phyloP scores from a whole-genome alignment of 2,888 invertebrate species.

The Pemphredon lugubris region DNA sequence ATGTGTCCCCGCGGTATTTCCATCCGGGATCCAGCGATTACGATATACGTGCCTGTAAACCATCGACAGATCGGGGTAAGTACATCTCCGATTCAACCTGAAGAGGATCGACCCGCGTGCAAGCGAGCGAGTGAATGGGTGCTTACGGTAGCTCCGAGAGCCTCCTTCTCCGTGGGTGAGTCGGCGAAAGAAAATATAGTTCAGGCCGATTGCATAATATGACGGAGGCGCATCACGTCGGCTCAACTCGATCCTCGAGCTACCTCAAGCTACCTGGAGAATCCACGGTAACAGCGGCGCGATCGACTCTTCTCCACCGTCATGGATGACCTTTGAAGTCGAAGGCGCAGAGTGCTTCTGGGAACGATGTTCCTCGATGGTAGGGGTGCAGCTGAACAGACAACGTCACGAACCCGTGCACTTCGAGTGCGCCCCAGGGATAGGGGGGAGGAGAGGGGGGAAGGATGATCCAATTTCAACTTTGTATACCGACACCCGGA shows the following conservation, averaged over 20 bases:
- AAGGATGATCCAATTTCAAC: slow-evolving; percentile 47
- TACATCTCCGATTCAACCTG: slow-evolving; percentile 24
- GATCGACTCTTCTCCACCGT: slow-evolving; percentile 31
- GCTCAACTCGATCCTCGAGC: slow-evolving; percentile 15
- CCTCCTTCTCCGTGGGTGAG: slow-evolving; percentile 29
- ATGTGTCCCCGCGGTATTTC: slow-evolving; percentile 34
- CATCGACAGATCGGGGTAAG: slow-evolving; percentile 11
- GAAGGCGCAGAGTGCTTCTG: slow-evolving; percentile 17
- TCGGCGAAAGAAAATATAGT: slow-evolving; percentile 62
- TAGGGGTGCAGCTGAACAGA: slow-evolving; percentile 49
- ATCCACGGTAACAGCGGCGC: slow-evolving; percentile 38
- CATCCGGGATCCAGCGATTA: slow-evolving; percentile 12
- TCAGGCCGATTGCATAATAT: slow-evolving; percentile 59
- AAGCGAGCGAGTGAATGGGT: slow-evolving; percentile 57
- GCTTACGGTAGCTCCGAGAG: slow-evolving; percentile 53
- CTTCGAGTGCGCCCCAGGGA: slow-evolving; percentile 23
- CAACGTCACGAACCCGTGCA: slow-evolving; percentile 4
- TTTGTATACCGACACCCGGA: slow-evolving; percentile 20
- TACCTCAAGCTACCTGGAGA: slow-evolving; percentile 43
- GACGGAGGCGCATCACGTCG: slow-evolving; percentile 52
- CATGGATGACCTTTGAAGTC: slow-evolving; percentile 56
- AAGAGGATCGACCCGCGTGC: slow-evolving; percentile 25
- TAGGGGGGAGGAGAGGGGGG: slow-evolving; percentile 7
- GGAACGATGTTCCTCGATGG: slow-evolving; percentile 19
- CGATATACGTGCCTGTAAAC: slow-evolving; percentile 1